A percentile compares a stretch with the other conserved stretches of the same genome.
Evolutionary conservation across 2,888 invertebrate genomes (phyloP).

Genomic region (Hydrotaea diabolus): DNA sequence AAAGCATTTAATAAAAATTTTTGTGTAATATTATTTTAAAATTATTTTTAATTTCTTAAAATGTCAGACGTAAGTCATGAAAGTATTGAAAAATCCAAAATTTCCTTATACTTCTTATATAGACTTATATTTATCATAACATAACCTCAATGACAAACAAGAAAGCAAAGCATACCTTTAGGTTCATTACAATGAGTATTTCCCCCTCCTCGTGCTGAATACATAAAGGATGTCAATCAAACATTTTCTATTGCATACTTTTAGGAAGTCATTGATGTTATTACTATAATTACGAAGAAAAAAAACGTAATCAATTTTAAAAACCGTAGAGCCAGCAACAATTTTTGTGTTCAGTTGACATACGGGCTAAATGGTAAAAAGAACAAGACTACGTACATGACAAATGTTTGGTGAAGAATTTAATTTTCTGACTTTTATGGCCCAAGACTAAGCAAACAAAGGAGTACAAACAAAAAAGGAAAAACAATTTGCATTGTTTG

Average conservation of each 20-base stretch:
- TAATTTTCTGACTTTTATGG: constrained; percentile 25
- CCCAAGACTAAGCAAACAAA: not conserved
- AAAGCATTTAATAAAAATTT: too few relatives aligned
- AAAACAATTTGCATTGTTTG: not conserved
- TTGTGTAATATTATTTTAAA: too few relatives aligned
- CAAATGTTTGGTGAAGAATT: constrained; percentile 26
- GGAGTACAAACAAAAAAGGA: not conserved
- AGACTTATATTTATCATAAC: too few relatives aligned
- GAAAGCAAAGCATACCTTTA: not conserved
- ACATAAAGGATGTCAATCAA: not conserved
- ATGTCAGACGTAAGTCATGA: too few relatives aligned
- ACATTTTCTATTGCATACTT: not conserved
- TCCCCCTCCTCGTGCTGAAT: too few relatives aligned
- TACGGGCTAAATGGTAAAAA: not conserved
- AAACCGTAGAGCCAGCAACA: not conserved
- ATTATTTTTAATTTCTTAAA: too few relatives aligned
- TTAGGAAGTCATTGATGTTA: not conserved
- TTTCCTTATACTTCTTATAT: too few relatives aligned
- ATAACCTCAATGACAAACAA: too few relatives aligned
- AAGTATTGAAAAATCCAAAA: too few relatives aligned
- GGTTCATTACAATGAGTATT: not conserved
- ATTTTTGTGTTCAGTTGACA: constrained; percentile 22
- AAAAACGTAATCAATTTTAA: not conserved
- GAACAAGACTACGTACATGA: constrained; percentile 26
- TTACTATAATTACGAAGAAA: not conserved